Conservation (phyloP, 2,888 invertebrate genomes). For the Zootermopsis nevadensis region DNA sequence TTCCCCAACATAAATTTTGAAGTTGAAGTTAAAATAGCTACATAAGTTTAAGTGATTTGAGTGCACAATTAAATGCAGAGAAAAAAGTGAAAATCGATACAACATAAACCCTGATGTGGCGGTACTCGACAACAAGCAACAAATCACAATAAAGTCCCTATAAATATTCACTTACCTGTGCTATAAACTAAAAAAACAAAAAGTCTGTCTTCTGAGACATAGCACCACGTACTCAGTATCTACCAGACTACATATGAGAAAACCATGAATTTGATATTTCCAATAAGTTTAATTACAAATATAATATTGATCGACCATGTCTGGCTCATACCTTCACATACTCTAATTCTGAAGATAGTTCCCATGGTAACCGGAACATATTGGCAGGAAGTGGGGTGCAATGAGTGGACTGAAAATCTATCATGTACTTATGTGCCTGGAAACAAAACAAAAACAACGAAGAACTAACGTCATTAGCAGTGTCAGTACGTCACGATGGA, state of each 20-base stretch:
- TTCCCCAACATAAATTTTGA: too few species aligned
- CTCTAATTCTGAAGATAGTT: constrained; percentile 43
- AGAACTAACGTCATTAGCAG: too few species aligned
- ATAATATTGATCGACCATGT: not conserved
- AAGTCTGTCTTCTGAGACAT: too few species aligned
- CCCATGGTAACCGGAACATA: constrained; percentile 68
- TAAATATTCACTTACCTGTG: not conserved
- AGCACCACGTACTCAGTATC: not conserved
- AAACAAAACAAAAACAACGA: not conserved
- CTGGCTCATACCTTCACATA: constrained; percentile 40
- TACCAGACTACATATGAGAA: not conserved
- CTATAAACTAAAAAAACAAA: too few species aligned
- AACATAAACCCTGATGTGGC: too few species aligned
- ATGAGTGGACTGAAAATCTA: constrained; percentile 87
- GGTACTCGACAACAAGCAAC: too few species aligned
- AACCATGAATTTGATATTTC: not conserved
- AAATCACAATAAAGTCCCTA: too few species aligned
- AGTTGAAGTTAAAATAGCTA: too few species aligned
- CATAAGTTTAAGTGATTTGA: too few species aligned
- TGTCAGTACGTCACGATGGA: too few species aligned
- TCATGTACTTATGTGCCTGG: constrained; percentile 83
- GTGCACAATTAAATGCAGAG: too few species aligned
- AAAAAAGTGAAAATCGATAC: too few species aligned
- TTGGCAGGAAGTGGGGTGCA: constrained; percentile 83
- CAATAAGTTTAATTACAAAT: not conserved